Conservation (phyloP, 2,113 vertebrate species). For the Cinclus mexicanus region DNA sequence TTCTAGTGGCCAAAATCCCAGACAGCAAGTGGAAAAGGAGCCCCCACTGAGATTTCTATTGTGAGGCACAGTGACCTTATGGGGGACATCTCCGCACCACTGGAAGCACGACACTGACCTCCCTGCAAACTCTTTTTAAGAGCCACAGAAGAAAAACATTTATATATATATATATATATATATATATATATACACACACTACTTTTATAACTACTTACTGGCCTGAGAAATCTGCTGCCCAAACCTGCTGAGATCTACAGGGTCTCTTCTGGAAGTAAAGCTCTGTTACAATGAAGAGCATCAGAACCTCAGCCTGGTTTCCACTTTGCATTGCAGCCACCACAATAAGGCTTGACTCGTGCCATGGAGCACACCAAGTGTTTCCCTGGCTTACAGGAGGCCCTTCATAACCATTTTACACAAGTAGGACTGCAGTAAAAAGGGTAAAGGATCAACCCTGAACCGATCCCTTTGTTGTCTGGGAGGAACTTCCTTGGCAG, state of each 20-base stretch:
- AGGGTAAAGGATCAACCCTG: background rate
- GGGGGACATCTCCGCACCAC: background rate
- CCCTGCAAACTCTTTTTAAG: background rate
- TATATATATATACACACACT: accelerated
- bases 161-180: accelerated
- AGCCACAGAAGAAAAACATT: background rate
- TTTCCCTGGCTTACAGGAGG: background rate
- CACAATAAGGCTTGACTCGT: background rate
- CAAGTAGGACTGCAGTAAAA: background rate
- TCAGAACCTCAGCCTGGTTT: background rate
- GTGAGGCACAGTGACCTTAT: accelerated
- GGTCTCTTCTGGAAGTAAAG: background rate
- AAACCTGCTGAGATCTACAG: background rate
- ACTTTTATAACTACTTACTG: background rate
- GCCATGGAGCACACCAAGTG: background rate
- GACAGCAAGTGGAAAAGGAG: accelerated
- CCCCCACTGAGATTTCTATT: background rate
- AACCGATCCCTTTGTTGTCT: background rate
- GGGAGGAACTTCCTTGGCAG: background rate
- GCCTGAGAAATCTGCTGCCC: background rate
- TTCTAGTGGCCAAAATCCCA: background rate
- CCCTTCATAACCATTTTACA: background rate
- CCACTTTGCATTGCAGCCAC: background rate
- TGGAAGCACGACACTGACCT: background rate
- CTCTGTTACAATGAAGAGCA: background rate